Evolutionary conservation across 37 sponge, comb jelly and placozoan species (phyloP).

Genomic region (Aplysina aerophoba): DNA sequence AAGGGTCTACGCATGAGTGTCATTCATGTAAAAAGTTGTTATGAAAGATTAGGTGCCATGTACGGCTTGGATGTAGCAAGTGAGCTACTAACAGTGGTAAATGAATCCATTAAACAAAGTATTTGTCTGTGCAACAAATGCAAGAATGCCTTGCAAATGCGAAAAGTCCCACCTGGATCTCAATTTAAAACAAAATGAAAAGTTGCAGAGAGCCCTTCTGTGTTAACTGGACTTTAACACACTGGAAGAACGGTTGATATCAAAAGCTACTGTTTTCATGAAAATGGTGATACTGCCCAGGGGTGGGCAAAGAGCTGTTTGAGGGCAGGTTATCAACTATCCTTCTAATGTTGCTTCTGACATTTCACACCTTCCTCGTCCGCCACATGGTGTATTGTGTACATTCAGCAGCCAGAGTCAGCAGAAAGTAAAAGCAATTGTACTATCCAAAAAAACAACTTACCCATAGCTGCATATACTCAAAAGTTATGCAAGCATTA

Average conservation of each 20-base stretch:
- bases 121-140: too few relatives aligned
- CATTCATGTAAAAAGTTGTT: background rate
- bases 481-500: too few relatives aligned
- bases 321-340: background rate
- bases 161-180: too few relatives aligned
- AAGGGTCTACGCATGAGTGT: background rate
- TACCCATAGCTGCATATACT: too few relatives aligned
- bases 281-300: background rate
- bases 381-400: background rate
- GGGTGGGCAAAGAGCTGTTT: background rate
- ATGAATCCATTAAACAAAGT: too few relatives aligned
- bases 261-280: conserved; percentile 17
- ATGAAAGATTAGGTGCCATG: background rate
- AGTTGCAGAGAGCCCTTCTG: too few relatives aligned
- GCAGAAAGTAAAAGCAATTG: background rate
- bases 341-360: background rate
- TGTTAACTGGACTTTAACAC: too few relatives aligned
- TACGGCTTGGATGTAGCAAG: background rate
- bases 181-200: too few relatives aligned
- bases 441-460: too few relatives aligned
- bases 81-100: too few relatives aligned
- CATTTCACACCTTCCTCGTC: background rate
- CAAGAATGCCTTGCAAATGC: too few relatives aligned
- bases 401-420: conserved; percentile 9
- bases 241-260: background rate